Base-by-base conservation (phyloP, 2,797 vertebrate genomes). In the Sorex maritimensis region DNA sequence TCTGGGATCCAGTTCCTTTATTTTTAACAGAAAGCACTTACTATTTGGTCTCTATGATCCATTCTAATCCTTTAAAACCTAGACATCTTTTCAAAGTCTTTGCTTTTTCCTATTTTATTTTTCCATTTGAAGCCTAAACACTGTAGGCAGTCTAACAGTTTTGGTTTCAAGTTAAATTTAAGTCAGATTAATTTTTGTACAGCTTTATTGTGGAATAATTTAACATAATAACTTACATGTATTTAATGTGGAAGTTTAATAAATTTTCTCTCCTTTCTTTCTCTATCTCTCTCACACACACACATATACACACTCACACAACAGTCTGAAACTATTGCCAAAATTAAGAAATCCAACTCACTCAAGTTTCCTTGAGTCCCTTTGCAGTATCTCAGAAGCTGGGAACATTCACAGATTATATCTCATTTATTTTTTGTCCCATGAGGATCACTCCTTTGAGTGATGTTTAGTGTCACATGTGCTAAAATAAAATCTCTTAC, bases 31-130 rank as follows among this genome's bases (percentile, higher is more conserved):
- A 78, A 81, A 58, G 5, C 73, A 74, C 84, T 93, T 78, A 77
- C 61, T 85, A 49, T 19, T 46, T 94, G 9, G 2, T 78, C 78
- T 93, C n/a, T 92, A 7, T 89, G 79, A 90, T 73, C 28, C 10
- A 73, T 74, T 81, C 41, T 87, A 69, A 86, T 79, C 44, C 67
- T 88, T 90, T 73, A 49, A 86, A 74, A 69, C 55, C 88, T 69
- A 81, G 44, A 52, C 38, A 52, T 86, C 24, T 82, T 74, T 30
- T 68, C 17, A 78, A 88, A 30, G 28, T 83, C 93, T 12, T 92
- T 72, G 58, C 78, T 86, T 46, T 83, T 86, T 61, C 86, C 49
- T 65, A 83, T 93, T 85, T 94, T 91, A 85, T 65, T 92, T 26
- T 52, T 52, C 41, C 11, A 72, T 3, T 41, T 58, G n/a, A n/a